Conservation (phyloP, 2,113 vertebrate species). For the Todiramphus chloris region DNA sequence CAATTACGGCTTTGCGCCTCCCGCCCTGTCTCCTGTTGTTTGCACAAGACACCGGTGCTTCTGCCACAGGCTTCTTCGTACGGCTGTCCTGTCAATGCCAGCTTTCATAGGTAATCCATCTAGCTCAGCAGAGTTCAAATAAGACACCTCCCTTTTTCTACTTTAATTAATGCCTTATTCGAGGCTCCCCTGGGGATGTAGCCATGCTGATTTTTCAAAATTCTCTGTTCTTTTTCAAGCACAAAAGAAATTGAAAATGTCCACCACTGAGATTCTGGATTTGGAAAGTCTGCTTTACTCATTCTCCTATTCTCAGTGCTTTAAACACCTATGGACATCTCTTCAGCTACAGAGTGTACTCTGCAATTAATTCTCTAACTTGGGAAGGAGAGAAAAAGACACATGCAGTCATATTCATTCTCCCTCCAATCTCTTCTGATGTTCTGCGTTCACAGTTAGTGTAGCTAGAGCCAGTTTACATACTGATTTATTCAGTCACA, state of each 20-base stretch:
- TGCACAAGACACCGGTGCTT: slow-evolving; percentile 40
- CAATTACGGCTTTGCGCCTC: slow-evolving; percentile 40
- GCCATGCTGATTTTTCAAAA: slow-evolving; percentile 54
- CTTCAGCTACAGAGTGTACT: neutral
- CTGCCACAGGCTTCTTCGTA: slow-evolving; percentile 54
- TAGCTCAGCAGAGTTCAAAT: slow-evolving; percentile 61
- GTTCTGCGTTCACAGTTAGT: neutral
- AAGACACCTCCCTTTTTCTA: slow-evolving; percentile 44
- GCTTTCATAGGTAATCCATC: slow-evolving; percentile 57
- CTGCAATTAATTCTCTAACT: neutral
- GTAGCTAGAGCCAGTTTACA: neutral
- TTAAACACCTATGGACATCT: neutral
- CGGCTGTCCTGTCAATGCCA: slow-evolving; percentile 57
- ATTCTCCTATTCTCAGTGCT: neutral
- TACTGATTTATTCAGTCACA: neutral
- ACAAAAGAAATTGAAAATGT: neutral
- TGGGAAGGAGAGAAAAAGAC: neutral
- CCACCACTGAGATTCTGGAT: neutral
- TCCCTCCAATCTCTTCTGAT: neutral
- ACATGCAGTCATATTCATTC: neutral
- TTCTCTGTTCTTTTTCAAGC: neutral
- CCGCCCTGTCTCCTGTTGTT: slow-evolving; percentile 49
- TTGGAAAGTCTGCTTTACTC: neutral
- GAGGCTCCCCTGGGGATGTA: slow-evolving; percentile 40
- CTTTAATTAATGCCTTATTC: slow-evolving; percentile 48